A percentile compares a stretch with the other conserved stretches of the same genome.
Evolutionary conservation across 2,113 vertebrate species (phyloP).

Genomic region (Pipra filicauda): DNA sequence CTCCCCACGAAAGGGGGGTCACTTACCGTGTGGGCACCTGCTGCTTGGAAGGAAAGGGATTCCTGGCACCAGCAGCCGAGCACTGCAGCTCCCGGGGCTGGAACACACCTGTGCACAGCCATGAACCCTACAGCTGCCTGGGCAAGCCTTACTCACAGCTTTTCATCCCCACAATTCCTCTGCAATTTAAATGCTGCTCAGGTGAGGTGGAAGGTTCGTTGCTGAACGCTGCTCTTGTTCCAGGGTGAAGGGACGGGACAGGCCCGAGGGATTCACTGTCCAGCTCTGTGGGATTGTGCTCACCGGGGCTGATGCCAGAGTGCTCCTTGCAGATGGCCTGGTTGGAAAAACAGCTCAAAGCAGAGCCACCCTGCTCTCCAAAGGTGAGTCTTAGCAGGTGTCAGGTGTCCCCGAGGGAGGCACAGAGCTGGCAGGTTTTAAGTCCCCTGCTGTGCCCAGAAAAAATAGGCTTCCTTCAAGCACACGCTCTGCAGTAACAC

Average conservation of each 20-base stretch:
- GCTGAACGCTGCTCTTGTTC: background rate
- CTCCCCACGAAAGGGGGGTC: accelerated
- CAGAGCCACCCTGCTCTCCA: accelerated
- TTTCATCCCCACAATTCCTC: background rate
- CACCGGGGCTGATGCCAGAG: accelerated
- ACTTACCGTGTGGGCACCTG: accelerated
- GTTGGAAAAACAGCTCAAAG: accelerated
- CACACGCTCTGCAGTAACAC: too few relatives aligned
- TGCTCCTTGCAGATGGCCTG: accelerated
- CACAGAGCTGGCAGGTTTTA: accelerated
- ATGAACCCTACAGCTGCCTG: accelerated
- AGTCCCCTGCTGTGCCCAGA: accelerated
- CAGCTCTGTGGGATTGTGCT: accelerated
- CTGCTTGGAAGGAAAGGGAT: background rate
- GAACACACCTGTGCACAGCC: accelerated
- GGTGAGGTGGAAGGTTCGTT: accelerated
- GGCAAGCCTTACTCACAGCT: accelerated
- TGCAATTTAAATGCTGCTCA: accelerated
- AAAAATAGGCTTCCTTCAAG: accelerated
- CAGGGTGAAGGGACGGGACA: accelerated
- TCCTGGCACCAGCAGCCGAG: background rate
- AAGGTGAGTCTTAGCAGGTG: accelerated
- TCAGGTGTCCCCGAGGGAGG: accelerated
- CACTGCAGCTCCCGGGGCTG: background rate
- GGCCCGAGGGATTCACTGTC: accelerated